Conservation (phyloP, 1,140 invertebrate species). For the Calliopsis andreniformis region DNA sequence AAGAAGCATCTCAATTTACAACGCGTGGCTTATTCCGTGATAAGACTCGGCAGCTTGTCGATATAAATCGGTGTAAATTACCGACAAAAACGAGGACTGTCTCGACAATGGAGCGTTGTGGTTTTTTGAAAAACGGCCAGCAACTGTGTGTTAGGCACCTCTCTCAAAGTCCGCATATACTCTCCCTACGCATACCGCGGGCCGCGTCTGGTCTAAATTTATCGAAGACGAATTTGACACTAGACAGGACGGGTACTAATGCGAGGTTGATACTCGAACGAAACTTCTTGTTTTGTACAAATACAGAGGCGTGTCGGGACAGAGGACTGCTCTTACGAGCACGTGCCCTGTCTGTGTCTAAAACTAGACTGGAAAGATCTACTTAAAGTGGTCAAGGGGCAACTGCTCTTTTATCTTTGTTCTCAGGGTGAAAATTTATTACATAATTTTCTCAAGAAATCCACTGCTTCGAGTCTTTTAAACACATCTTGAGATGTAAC, state of each 20-base stretch:
- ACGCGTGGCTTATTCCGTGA: background rate
- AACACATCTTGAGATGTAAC: background rate
- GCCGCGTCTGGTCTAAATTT: slow-evolving; percentile 74
- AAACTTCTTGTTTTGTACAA: slow-evolving; percentile 58
- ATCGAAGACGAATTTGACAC: slow-evolving; percentile 75
- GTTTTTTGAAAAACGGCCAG: slow-evolving; percentile 73
- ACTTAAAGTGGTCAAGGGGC: background rate
- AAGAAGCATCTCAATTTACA: slow-evolving; percentile 65
- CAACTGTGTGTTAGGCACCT: slow-evolving; percentile 38
- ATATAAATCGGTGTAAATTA: slow-evolving; percentile 21
- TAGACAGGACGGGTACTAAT: slow-evolving; percentile 65
- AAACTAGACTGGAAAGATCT: slow-evolving; percentile 49
- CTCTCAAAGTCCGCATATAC: slow-evolving; percentile 32
- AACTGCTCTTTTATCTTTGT: slow-evolving; percentile 13
- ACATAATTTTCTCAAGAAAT: background rate
- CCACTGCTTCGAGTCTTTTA: background rate
- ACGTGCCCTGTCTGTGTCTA: slow-evolving; percentile 32
- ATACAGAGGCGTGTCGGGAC: slow-evolving; percentile 23
- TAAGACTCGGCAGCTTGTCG: background rate
- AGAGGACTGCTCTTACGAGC: slow-evolving; percentile 21
- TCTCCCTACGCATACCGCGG: slow-evolving; percentile 59
- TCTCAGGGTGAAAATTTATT: slow-evolving; percentile 12
- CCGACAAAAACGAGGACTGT: slow-evolving; percentile 8
- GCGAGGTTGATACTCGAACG: slow-evolving; percentile 63
- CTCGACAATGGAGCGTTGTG: slow-evolving; percentile 30